These are phyloP conservation scores for Myrmophylax atrothorax DNA, from an alignment of 2,113 vertebrate genomes.

Conservation along the genomic window DNA sequence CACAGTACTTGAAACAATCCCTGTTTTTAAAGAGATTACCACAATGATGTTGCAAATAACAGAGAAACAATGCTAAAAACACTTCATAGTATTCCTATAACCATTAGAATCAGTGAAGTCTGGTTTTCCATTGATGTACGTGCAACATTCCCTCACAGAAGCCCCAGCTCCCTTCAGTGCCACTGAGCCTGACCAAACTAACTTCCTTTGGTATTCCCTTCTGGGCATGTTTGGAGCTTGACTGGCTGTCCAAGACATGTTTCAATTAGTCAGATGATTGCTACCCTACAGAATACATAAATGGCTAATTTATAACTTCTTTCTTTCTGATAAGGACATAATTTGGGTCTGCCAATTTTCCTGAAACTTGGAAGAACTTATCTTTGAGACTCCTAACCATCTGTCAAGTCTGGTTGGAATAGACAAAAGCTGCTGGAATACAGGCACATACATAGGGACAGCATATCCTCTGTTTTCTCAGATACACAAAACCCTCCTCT, in stretches of 20 bases:
- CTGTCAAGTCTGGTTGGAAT: background rate
- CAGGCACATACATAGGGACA: background rate
- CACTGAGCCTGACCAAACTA: background rate
- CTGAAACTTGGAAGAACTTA: background rate
- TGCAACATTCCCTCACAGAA: background rate
- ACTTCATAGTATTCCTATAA: background rate
- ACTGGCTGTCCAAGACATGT: rapidly evolving
- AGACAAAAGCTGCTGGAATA: background rate
- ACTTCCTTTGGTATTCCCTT: background rate
- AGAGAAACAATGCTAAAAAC: background rate
- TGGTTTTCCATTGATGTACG: background rate
- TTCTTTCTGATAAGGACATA: background rate
- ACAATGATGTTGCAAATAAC: background rate
- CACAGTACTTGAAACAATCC: background rate
- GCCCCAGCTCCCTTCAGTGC: background rate
- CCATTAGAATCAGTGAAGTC: background rate
- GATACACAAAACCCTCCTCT: background rate
- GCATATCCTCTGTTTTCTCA: background rate
- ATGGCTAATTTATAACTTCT: background rate
- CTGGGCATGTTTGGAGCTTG: background rate
- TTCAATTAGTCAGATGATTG: background rate
- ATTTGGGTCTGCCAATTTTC: background rate
- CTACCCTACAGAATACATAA: background rate
- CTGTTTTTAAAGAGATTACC: background rate
- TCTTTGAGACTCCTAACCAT: background rate